Evolutionary conservation across 2,113 vertebrate species (phyloP), one percentile per base, ranked within the genome.

Genomic region (Nycticebus coucang): DNA sequence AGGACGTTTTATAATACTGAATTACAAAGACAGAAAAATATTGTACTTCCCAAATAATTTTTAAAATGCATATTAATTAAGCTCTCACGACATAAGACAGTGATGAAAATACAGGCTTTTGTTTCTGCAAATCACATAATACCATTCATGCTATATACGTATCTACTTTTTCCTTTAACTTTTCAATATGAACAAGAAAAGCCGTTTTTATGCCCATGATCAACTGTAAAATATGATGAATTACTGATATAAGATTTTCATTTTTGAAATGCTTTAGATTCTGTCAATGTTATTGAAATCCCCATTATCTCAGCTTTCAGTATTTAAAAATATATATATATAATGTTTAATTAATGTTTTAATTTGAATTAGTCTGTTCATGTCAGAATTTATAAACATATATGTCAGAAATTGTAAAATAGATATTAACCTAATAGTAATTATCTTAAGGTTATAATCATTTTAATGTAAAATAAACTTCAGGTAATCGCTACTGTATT

Each of bases 21-120:
- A 83, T 83, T 64, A 50, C 92, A 95, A 81, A 83, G 9, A 78
- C 5, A 41, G 19, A 82, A 89, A 89, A 90, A 45, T 55, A 75
- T 8, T 91, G 45, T 37, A 50, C 7, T 89, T 92, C 62, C 86
- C 66, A 85, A 95, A 97, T 74, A 96, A 93, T 62, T 28, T 64
- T 95, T 93, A 96, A 79, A 97, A 96, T 95, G 71, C 24, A 87
- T 95, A 85, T 86, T 30, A 72, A 53, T 96, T 81, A 96, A 90
- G 35, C 13, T 93, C 89, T 89, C 45, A 45, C 55, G 96, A 62
- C 18, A 84, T 26, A 82, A 89, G n/a, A 81, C 91, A 93, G 18
- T 92, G 85, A 85, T 79, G 57, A 37, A 95, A 95, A 78, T 4
- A 80, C 0, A 22, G 35, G 12, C 15, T 30, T 6, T 60, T 69